Base-by-base conservation (phyloP, 1,140 invertebrate species). In the Panagrolaimus sp. region DNA sequence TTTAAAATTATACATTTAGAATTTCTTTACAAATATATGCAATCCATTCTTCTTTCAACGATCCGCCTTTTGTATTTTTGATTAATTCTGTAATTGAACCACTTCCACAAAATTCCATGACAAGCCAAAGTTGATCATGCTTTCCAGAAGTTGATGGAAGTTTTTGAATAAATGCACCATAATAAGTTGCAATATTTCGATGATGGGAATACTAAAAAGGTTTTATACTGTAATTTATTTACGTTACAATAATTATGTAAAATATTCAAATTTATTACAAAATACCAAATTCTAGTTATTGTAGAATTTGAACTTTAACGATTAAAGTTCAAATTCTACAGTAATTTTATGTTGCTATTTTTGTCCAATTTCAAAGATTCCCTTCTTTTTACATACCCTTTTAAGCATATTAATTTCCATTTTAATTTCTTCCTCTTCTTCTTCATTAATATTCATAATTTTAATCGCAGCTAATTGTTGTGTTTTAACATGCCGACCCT, bases 81-180 rank as follows among this genome's bases (percentile, higher is more conserved):
- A 99, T 95, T 81, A 99, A 88, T 87, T 99, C 96, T 68, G 96
- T 98, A 15, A 99, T 93, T 67, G 94, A 97, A 67, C 93, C 96
- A 83, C 94, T 95, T 78, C 96, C 96, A 88, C 96, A 99, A 84
- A 98, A 99, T 85, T 99, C 96, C 96, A 99, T 99, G 43, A 99
- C 96, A 81, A 98, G 87, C 87, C 88, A 68, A 68, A 99, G 86
- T 83, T 99, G 96, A 86, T 99, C 96, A 87, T 98, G 95, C 87
- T 98, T 97, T 1, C 95, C 96, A 3, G 95, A 91, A 58, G 92
- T 79, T 5, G 82, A 83, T 8, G 84, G 94, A 79, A 92, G 93
- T 85, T 98, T 98, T 85, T 98, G 98, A 66, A 99, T 98, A 85
- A 99, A 99, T 77, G 96, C 96, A 76, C 96, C 96, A 88, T 98